Evolutionary conservation across 2,888 invertebrate species (phyloP).

Genomic region (Acleris laterana): DNA sequence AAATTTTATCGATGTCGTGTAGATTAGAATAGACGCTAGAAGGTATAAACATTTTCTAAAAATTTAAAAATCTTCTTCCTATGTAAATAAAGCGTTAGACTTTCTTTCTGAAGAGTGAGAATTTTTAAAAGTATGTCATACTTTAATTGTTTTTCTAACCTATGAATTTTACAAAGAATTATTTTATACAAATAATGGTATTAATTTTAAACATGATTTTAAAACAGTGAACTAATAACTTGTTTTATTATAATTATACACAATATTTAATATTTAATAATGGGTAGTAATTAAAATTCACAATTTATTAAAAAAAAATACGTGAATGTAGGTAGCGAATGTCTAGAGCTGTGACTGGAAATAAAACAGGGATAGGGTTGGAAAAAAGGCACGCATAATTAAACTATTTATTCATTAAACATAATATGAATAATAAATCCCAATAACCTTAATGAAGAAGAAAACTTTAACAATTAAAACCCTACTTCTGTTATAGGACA

Average conservation of each 20-base stretch:
- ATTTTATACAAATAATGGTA: background rate
- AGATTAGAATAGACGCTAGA: slow-evolving; percentile 14
- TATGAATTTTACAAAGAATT: slow-evolving; percentile 12
- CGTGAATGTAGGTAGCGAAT: background rate
- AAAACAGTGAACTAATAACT: slow-evolving; percentile 15
- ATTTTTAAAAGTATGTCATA: slow-evolving; percentile 1
- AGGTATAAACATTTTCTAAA: background rate
- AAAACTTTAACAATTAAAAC: too few species aligned
- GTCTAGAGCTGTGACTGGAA: slow-evolving; percentile 18
- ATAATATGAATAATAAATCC: background rate
- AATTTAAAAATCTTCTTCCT: background rate
- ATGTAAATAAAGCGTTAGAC: background rate
- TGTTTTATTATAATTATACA: background rate
- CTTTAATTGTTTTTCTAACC: slow-evolving; percentile 5
- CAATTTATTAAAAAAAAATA: background rate
- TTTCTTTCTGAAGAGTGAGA: slow-evolving; percentile 11
- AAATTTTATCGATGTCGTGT: slow-evolving; percentile 14
- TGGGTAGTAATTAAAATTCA: background rate
- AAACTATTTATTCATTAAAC: background rate
- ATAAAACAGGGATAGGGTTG: slow-evolving; percentile 25
- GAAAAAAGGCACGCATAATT: background rate
- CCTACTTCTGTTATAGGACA: too few species aligned
- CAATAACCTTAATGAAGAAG: too few species aligned
- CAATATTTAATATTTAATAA: background rate
- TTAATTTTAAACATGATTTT: slow-evolving; percentile 3